Conservation (phyloP, 35 echinoderm and acorn worm species). For the Heliocidaris erythrogramma region DNA sequence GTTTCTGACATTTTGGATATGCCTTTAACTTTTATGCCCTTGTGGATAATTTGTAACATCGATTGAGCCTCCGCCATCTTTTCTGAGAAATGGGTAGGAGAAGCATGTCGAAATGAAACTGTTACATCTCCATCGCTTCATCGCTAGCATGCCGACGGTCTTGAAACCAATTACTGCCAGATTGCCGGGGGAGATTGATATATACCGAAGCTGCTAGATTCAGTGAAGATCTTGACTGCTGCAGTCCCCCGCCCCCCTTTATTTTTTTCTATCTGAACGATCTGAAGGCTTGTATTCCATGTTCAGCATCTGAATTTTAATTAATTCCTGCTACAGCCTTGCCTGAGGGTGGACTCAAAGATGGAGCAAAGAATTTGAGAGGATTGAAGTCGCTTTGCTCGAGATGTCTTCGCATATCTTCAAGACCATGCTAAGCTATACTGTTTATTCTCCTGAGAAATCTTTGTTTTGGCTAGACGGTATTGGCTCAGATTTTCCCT, state of each 20-base stretch:
- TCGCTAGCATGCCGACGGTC: background rate
- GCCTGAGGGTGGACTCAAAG: background rate
- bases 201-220: background rate
- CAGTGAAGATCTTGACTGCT: background rate
- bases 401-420: background rate
- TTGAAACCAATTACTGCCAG: background rate
- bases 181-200: background rate
- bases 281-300: background rate
- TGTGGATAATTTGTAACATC: no score
- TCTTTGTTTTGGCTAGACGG: background rate
- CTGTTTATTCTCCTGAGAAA: background rate
- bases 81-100: background rate
- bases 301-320: slow-evolving; percentile 12
- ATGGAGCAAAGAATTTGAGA: background rate
- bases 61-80: no score
- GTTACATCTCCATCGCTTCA: background rate
- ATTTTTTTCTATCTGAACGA: background rate
- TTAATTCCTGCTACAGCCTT: background rate
- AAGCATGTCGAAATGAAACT: background rate
- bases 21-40: no score
- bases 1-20: no score
- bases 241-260: background rate
- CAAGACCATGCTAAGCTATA: background rate
- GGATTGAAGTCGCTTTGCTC: background rate
- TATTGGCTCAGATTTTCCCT: background rate